phyloP scores from a whole-genome alignment of 1,140 invertebrate species.

The Ceratosolen solmsi region DNA sequence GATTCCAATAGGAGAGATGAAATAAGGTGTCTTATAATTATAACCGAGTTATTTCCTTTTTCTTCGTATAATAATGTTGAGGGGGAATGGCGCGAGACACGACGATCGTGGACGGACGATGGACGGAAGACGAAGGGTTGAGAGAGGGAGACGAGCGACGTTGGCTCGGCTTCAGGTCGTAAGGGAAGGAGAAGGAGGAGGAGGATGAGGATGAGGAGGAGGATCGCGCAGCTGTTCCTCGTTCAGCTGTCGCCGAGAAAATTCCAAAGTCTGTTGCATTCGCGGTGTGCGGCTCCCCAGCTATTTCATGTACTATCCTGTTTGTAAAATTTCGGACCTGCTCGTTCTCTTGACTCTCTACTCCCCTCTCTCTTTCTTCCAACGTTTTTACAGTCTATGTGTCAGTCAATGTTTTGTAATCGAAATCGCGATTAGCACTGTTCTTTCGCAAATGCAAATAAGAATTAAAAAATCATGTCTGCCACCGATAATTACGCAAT shows the following conservation, averaged over 20 bases:
- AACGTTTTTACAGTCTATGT: too few species aligned
- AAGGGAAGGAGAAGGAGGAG: conserved; percentile 25
- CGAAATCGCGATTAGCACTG: too few species aligned
- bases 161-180: conserved; percentile 39
- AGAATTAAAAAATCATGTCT: too few species aligned
- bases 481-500: too few species aligned
- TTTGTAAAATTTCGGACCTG: conserved; percentile 6
- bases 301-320: background rate
- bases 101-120: background rate
- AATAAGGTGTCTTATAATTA: background rate
- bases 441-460: too few species aligned
- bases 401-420: too few species aligned
- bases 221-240: conserved; percentile 37
- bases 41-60: background rate
- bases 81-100: background rate
- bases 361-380: background rate
- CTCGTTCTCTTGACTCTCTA: background rate
- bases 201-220: too few species aligned
- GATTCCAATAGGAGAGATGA: background rate
- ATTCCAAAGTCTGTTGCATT: conserved; percentile 34
- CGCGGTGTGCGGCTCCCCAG: background rate
- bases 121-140: background rate
- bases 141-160: background rate
- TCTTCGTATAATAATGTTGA: background rate
- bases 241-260: conserved; percentile 47